phyloP scores from a whole-genome alignment of 2,113 vertebrate species.

The Phalacrocorax carbo region DNA sequence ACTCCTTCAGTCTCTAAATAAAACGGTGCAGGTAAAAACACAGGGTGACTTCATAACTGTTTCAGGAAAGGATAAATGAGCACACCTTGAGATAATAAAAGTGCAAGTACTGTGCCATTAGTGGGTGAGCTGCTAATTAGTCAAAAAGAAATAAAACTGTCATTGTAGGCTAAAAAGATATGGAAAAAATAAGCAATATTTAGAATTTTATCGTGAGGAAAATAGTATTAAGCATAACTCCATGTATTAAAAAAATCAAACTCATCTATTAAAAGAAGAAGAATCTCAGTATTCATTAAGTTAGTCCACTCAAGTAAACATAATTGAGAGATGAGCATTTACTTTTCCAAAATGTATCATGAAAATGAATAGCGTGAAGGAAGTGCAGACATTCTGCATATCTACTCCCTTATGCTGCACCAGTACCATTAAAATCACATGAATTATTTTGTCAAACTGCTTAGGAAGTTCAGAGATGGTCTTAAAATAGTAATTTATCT shows the following conservation, averaged over 20 bases:
- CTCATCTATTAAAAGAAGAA: background rate
- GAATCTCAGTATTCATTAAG: conserved; percentile 10
- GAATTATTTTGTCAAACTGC: conserved; percentile 40
- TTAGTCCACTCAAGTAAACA: background rate
- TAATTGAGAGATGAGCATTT: background rate
- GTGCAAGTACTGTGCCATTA: conserved; percentile 21
- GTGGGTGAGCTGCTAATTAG: conserved; percentile 69
- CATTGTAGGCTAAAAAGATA: conserved; percentile 48
- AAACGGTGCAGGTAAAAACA: background rate
- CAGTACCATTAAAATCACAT: conserved; percentile 13
- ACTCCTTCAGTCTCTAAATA: background rate
- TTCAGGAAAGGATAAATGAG: conserved; percentile 2
- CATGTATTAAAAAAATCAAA: background rate
- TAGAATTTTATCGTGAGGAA: conserved; percentile 36
- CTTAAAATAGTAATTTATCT: conserved; percentile 30
- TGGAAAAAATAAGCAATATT: conserved; percentile 59
- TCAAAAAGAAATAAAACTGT: conserved; percentile 65
- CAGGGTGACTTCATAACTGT: background rate
- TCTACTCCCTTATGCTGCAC: background rate
- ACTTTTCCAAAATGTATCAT: background rate
- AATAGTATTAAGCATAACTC: background rate
- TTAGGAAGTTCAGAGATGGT: background rate
- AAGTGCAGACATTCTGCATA: background rate
- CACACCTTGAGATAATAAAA: conserved; percentile 58
- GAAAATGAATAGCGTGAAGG: background rate